Percentiles rank a stretch among this genome's conserved stretches.
phyloP scores from a whole-genome alignment of 2,888 invertebrate species.

The Caenorhabditis sp. region DNA sequence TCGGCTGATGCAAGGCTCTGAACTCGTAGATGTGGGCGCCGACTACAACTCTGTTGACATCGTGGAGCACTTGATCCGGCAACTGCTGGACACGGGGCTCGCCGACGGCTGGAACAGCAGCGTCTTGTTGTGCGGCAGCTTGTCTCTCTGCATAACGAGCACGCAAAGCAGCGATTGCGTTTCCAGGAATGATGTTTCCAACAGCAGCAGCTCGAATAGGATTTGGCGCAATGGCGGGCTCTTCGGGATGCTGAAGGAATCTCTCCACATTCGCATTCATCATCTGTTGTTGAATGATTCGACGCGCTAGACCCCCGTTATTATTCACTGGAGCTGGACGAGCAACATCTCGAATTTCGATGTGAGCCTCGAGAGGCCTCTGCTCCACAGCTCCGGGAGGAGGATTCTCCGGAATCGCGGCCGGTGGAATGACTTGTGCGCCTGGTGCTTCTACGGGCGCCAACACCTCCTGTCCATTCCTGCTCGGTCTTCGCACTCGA shows the following conservation, averaged over 20 bases:
- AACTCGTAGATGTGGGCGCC: conserved; percentile 55
- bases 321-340: not conserved
- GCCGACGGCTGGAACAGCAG: not conserved
- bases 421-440: not conserved
- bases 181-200: too few relatives aligned
- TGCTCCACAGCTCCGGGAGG: not conserved
- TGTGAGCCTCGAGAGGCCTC: not conserved
- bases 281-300: not conserved
- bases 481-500: conserved; percentile 42
- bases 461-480: conserved; percentile 32
- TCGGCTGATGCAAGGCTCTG: conserved; percentile 31
- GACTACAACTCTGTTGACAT: conserved; percentile 34
- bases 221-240: too few relatives aligned
- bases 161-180: too few relatives aligned
- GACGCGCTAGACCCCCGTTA: not conserved
- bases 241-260: too few relatives aligned
- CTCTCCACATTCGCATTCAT: too few relatives aligned
- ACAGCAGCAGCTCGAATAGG: too few relatives aligned
- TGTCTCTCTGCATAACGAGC: too few relatives aligned
- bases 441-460: not conserved
- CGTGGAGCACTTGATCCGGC: not conserved
- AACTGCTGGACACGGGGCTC: not conserved
- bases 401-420: not conserved
- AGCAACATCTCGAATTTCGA: not conserved
- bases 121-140: too few relatives aligned